A percentile compares a stretch with the other conserved stretches of the same genome.
Evolutionary conservation across 2,888 invertebrate genomes (phyloP).

Genomic region (Amphimallon solstitiale): DNA sequence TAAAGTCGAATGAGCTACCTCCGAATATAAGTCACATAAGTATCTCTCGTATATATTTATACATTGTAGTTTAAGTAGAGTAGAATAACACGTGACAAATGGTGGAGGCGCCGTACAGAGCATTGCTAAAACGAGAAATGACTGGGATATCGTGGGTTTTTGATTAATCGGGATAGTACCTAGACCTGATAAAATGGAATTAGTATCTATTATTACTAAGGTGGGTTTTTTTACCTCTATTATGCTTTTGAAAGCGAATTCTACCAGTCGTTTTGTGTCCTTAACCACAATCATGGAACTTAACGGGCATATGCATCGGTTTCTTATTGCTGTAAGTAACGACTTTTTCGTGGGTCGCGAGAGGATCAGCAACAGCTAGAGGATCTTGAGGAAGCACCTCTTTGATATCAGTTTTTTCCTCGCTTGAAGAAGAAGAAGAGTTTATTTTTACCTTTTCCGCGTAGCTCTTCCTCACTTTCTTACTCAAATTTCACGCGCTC

Average conservation of each 20-base stretch:
- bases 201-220: slow-evolving; percentile 82
- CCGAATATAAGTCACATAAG: too few relatives aligned
- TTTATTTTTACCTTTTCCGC: slow-evolving; percentile 59
- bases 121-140: slow-evolving; percentile 64
- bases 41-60: too few relatives aligned
- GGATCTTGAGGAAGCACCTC: slow-evolving; percentile 72
- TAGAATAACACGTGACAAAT: too few relatives aligned
- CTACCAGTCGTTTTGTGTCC: slow-evolving; percentile 76
- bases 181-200: slow-evolving; percentile 75
- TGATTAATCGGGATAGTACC: slow-evolving; percentile 67
- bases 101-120: too few relatives aligned
- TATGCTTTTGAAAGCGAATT: slow-evolving; percentile 72
- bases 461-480: slow-evolving; percentile 63
- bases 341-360: slow-evolving; percentile 39
- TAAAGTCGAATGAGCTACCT: too few relatives aligned
- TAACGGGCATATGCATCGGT: slow-evolving; percentile 42
- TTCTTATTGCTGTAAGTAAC: slow-evolving; percentile 53
- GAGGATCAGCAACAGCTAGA: slow-evolving; percentile 62
- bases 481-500: slow-evolving; percentile 69
- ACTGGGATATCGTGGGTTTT: slow-evolving; percentile 56
- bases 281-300: slow-evolving; percentile 71
- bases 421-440: slow-evolving; percentile 57
- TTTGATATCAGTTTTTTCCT: slow-evolving; percentile 72
- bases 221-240: slow-evolving; percentile 75
- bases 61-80: too few relatives aligned